Base-by-base conservation (phyloP, 2,113 vertebrate species). In the Varanus salvator region DNA sequence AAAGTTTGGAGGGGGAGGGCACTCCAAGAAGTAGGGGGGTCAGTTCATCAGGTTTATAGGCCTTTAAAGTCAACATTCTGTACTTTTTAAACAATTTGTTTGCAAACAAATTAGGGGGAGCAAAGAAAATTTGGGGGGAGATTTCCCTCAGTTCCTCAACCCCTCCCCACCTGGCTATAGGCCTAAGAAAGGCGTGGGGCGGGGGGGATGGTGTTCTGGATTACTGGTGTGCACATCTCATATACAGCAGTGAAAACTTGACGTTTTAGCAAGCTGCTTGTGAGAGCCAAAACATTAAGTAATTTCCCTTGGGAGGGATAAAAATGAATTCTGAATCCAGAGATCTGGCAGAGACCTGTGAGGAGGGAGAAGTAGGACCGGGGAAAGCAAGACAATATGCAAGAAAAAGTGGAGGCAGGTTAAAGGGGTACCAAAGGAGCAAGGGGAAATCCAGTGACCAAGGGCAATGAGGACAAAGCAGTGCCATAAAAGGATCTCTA, bases 271-370 rank as follows among this genome's bases (percentile, higher is more conserved):
- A 93, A 95, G 93, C 85, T 92, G 34, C 91, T 95, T 89, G 75
- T 92, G 94, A 93, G 86, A 96, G 95, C 95, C 96, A 97, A 96
- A 91, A 91, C 86, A 95, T 95, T 97, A 96, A 96, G 95, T 97
- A 95, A 97, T 97, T 95, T 96, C 96, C 96, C 95, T 71, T 88
- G 94, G 95, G 96, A 92, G 85, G 66, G 87, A 93, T 97, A 94
- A 97, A 96, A 90, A 86, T 94, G 92, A 96, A 93, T 87, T 95
- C 86, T 92, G 91, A 96, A 91, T 80, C 93, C 93, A 93, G 89
- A 90, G 34, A 84, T 92, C 90, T 95, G 94, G 95, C 95, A 92
- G 93, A 94, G 15, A 86, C 17, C 29, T 19, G 78, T 89, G 86
- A 71, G 38, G 86, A 27, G 60, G n/a, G 75, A 54, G 12, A 74